Percentiles rank a stretch among this genome's conserved stretches.
Evolutionary conservation across 2,113 vertebrate genomes (phyloP).

Genomic region (Corythornis vintsioides): DNA sequence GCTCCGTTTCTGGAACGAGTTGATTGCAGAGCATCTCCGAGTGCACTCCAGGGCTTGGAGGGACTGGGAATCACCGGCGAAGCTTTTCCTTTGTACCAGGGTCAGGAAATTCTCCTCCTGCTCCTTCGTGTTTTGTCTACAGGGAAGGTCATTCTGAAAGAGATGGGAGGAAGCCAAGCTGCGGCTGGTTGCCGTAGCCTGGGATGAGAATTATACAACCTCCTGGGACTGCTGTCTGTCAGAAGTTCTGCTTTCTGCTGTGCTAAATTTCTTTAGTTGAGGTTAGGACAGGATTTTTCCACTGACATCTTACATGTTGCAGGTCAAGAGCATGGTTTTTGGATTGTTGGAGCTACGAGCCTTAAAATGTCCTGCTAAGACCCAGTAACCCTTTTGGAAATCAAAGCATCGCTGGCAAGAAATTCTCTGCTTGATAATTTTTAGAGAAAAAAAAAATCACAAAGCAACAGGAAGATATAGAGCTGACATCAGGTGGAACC

Average conservation of each 20-base stretch:
- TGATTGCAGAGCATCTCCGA: fast-evolving
- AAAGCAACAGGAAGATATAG: neutral
- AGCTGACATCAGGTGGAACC: neutral
- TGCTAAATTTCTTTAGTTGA: neutral
- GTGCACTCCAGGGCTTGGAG: neutral
- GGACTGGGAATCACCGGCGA: fast-evolving
- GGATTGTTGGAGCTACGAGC: fast-evolving
- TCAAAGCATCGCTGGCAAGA: neutral
- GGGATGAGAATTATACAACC: neutral
- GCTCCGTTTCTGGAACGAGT: neutral
- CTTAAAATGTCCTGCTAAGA: neutral
- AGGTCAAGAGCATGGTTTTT: neutral
- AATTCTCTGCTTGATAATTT: neutral
- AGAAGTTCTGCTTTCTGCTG: neutral
- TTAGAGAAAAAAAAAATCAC: too few relatives aligned
- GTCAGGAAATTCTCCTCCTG: neutral
- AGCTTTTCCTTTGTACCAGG: neutral
- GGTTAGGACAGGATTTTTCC: conserved; percentile 33
- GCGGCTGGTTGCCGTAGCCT: neutral
- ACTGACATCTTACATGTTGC: neutral
- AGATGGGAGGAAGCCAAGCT: conserved; percentile 29
- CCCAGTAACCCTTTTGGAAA: neutral
- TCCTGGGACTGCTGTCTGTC: conserved; percentile 14
- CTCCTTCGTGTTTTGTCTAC: neutral
- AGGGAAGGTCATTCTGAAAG: conserved; percentile 18